Conservation (phyloP, 2,797 vertebrate species). For the Danio aesculapii region DNA sequence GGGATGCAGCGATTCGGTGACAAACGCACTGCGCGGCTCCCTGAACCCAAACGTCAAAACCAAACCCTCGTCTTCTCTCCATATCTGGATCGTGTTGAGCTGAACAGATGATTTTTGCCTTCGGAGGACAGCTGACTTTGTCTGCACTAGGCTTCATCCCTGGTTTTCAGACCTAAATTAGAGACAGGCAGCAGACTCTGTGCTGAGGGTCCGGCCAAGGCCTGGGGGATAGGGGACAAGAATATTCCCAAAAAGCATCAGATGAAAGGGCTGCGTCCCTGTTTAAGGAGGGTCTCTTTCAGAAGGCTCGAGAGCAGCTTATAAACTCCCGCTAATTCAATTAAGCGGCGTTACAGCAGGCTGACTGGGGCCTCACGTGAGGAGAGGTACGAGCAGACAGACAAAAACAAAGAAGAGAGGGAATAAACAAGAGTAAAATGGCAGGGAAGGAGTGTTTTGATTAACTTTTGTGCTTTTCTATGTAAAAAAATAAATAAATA, state of each 20-base stretch:
- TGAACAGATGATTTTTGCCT: slow-evolving; percentile 5
- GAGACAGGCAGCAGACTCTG: slow-evolving; percentile 71
- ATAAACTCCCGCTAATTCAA: slow-evolving; percentile 75
- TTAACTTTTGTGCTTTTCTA: background rate
- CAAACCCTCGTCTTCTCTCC: background rate
- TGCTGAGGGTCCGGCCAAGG: slow-evolving; percentile 65
- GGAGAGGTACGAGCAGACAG: slow-evolving; percentile 22
- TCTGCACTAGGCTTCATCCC: slow-evolving; percentile 35
- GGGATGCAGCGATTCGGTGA: slow-evolving; percentile 38
- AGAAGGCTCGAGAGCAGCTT: slow-evolving; percentile 61
- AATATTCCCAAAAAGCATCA: slow-evolving; percentile 65
- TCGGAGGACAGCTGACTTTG: slow-evolving; percentile 16
- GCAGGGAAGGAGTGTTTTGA: background rate
- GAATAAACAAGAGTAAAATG: slow-evolving; percentile 7
- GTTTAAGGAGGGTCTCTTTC: slow-evolving; percentile 62
- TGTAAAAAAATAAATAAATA: background rate
- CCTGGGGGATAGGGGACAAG: slow-evolving; percentile 62
- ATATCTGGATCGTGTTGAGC: slow-evolving; percentile 32
- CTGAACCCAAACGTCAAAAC: slow-evolving; percentile 19
- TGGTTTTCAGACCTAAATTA: slow-evolving; percentile 67
- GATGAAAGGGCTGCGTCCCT: slow-evolving; percentile 71
- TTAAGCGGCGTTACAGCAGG: slow-evolving; percentile 68
- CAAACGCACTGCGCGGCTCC: slow-evolving; percentile 39
- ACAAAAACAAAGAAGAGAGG: background rate
- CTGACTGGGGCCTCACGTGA: slow-evolving; percentile 68